Percentiles rank a stretch among this genome's conserved stretches.
Evolutionary conservation across 2,113 vertebrate species (phyloP).

Genomic region (Callospermophilus lateralis): DNA sequence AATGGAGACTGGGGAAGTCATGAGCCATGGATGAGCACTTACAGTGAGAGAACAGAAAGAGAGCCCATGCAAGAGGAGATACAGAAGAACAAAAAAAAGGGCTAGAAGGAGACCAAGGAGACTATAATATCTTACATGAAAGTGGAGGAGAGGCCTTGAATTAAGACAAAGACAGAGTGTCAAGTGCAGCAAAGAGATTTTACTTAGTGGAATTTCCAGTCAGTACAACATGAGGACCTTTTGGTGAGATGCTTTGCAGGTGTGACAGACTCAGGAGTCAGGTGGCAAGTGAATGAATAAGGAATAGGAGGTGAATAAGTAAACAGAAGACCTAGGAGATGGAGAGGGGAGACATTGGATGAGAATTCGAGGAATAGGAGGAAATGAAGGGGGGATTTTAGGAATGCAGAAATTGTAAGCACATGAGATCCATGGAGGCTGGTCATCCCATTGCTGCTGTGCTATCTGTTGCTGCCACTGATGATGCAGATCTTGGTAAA

Average conservation of each 20-base stretch:
- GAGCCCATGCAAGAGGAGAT: background rate
- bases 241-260: background rate
- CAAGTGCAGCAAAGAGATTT: background rate
- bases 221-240: background rate
- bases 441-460: no score
- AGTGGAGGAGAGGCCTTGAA: background rate
- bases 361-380: background rate
- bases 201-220: background rate
- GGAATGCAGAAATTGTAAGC: background rate
- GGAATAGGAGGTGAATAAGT: background rate
- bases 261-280: background rate
- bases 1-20: background rate
- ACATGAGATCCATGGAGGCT: no score
- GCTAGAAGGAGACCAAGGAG: background rate
- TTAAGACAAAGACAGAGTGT: background rate
- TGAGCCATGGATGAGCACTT: background rate
- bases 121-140: background rate
- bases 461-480: no score
- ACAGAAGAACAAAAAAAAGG: background rate
- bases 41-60: no score
- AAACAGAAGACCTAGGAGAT: background rate
- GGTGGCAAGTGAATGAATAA: background rate
- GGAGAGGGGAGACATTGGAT: background rate
- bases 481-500: no score
- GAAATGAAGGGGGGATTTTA: background rate